Evolutionary conservation across 2,113 vertebrate species (phyloP), one percentile per base, ranked within the genome.

Genomic region (Podocnemis expansa): DNA sequence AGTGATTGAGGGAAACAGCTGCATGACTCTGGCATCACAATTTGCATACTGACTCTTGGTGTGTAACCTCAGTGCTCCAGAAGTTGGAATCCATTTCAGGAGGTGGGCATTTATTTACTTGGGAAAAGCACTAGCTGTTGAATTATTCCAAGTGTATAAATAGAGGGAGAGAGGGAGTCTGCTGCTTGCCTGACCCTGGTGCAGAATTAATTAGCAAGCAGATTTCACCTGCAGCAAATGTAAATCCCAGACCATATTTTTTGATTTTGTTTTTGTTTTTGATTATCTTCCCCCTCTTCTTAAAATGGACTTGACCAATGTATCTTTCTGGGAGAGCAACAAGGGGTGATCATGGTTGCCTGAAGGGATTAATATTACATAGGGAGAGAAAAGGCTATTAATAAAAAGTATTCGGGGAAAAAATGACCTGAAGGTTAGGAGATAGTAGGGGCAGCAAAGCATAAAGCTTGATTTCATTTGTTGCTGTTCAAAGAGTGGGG

Each of bases 1-100:
- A 89, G 43, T 98, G 98, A 98, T 95, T 97, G 98, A 98, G 96
- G 81, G 97, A 96, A 97, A 93, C 97, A 98, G 98, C 97, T 98
- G 98, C 91, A 41, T 81, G 7, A 91, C 87, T 96, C 85, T 92
- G 94, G 97, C 90, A 89, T 76, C 75, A 45, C n/a, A 34, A 83
- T 97, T 97, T 95, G 93, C 96, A 87, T 88, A 70, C 95, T 96
- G 96, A 94, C 96, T 94, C 45, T 55, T 86, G 89, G 96, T 96
- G 93, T 94, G 87, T 95, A 95, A 93, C 96, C 90, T 96, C 85
- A 3, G 1, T 93, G 82, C 88, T 89, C 88, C 90, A 85, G 80
- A 87, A 95, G 51, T 70, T 81, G 89, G 95, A 91, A 82, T 95
- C 93, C 63, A 84, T 97, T 95, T 96, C 90, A 97, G 93, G 94